A percentile compares a stretch with the other conserved stretches of the same genome.
These are phyloP conservation scores for Aptenodytes forsteri DNA, from an alignment of 2,113 vertebrate genomes.

Conservation along the genomic window DNA sequence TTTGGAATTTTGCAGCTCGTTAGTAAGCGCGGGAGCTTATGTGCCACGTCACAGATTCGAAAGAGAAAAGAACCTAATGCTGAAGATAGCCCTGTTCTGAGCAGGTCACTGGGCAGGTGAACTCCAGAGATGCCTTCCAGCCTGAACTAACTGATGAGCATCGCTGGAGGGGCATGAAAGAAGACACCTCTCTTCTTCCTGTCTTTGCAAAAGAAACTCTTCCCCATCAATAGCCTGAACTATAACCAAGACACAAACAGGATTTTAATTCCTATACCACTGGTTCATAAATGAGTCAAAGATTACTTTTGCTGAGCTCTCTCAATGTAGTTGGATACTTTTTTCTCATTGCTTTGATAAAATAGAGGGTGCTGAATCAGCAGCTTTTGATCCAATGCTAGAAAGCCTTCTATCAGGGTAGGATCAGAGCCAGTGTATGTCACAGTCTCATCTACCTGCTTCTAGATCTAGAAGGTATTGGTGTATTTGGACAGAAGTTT, in stretches of 20 bases:
- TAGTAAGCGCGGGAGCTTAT: background rate
- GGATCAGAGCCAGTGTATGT: background rate
- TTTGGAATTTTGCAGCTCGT: background rate
- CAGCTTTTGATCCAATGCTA: background rate
- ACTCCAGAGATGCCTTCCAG: background rate
- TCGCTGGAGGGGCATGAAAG: too few species aligned
- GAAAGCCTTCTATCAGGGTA: background rate
- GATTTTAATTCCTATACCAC: background rate
- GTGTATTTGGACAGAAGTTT: background rate
- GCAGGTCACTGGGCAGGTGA: background rate
- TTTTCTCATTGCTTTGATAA: background rate
- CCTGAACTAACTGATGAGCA: background rate
- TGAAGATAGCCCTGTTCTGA: background rate
- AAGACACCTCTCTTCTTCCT: background rate
- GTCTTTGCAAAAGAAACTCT: background rate
- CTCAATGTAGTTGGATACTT: background rate
- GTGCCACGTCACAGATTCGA: rapidly evolving
- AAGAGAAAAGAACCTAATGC: background rate
- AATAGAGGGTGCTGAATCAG: background rate
- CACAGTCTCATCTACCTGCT: background rate
- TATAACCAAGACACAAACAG: background rate
- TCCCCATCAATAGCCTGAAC: background rate
- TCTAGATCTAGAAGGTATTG: background rate
- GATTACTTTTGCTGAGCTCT: background rate
- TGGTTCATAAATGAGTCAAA: background rate